Evolutionary conservation across 2,888 invertebrate species (phyloP), one percentile per base, ranked within the genome.

Genomic region (Chorisops tibialis): DNA sequence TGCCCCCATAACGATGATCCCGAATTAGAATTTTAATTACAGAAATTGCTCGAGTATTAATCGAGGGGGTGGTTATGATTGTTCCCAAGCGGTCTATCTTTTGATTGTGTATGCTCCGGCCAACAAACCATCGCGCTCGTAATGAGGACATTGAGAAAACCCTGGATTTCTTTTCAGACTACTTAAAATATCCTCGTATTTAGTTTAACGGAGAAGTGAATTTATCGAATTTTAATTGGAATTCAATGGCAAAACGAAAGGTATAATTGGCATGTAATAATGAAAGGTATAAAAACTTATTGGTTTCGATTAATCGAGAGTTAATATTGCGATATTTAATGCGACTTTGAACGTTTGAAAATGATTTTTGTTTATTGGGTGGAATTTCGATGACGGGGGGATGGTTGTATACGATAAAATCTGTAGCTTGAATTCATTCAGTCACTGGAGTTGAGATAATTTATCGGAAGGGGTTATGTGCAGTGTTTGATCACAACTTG

Each of bases 11-110:
- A 61, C 56, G 60, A 61, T 64, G 59, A 59, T 64, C 59, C n/a
- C 50, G 59, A 59, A 64, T 64, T 61, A 64, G 64, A 64, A 64
- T 64, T 64, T 64, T 64, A 64, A 64, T 64, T 64, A 62, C 64
- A 62, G 47, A 61, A 64, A 64, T 64, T 64, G 61, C 59, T 51
- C 48, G 50, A 50, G 59, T 61, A 64, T 64, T 64, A 61, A 64
- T 64, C 52, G 61, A 39, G 43, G 56, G 59, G 61, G 38, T 48
- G 56, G 22, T 41, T 41, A 50, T 39, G 45, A 51, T 58, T 24
- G 61, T 61, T 64, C 61, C 61, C 61, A 30, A 19, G 51, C 24
- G 63, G 52, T 16, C 61, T 41, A 63, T 63, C 41, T 60, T 56
- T 56, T 64, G 48, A 59, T 61, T 51, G 43, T 43, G 24, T 54